A percentile compares a stretch with the other conserved stretches of the same genome.
These are phyloP conservation scores for Istiophorus platypterus DNA, from an alignment of 2,113 vertebrate genomes.

Conservation along the genomic window DNA sequence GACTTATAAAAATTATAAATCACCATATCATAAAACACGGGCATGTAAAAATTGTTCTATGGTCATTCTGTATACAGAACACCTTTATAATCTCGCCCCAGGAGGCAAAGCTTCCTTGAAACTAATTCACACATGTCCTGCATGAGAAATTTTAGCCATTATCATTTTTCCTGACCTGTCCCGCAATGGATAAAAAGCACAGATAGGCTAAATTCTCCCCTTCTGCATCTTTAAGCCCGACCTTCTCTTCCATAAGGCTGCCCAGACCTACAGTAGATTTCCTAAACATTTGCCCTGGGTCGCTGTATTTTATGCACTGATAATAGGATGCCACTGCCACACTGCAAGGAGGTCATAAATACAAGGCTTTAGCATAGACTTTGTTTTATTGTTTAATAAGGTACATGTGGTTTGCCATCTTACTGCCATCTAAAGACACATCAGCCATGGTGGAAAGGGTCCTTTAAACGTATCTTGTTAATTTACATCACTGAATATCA, in stretches of 20 bases:
- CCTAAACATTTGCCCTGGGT: conserved; percentile 17
- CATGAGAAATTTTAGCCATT: conserved; percentile 67
- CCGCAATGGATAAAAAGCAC: conserved; percentile 69
- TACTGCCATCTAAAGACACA: conserved; percentile 2
- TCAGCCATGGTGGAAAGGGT: not conserved
- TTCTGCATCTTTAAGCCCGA: conserved; percentile 47
- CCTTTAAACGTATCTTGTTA: conserved; percentile 14
- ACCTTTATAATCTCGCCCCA: conserved; percentile 26
- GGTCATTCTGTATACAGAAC: conserved; percentile 9
- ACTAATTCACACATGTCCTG: conserved; percentile 70
- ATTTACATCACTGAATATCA: conserved; percentile 25
- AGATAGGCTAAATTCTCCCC: conserved; percentile 61
- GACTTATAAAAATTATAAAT: conserved; percentile 17
- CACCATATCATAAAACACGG: conserved; percentile 12
- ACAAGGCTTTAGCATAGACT: conserved; percentile 12
- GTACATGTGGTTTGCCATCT: not conserved
- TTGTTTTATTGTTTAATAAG: conserved; percentile 1
- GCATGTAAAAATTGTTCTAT: conserved; percentile 3
- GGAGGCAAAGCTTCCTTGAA: conserved; percentile 23
- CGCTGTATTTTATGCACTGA: conserved; percentile 43
- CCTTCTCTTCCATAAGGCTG: conserved; percentile 51
- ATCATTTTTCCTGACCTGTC: conserved; percentile 67
- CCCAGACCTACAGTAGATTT: conserved; percentile 57
- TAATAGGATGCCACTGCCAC: conserved; percentile 33
- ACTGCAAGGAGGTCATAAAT: conserved; percentile 15